Evolutionary conservation across 2,888 invertebrate species (phyloP).

Genomic region (Agonopterix heracliana): DNA sequence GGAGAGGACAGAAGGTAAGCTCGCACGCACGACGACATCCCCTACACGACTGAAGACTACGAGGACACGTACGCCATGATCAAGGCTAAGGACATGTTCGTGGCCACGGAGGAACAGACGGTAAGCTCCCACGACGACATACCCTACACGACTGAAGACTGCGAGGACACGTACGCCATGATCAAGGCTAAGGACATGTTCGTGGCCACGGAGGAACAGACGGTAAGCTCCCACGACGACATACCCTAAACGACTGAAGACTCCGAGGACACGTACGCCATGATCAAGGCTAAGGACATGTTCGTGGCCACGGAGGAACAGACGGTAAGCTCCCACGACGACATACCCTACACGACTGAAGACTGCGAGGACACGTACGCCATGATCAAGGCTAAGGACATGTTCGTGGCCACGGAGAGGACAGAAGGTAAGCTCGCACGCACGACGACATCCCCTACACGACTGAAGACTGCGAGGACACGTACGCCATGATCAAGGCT

Average conservation of each 20-base stretch:
- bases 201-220: slow-evolving; percentile 98
- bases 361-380: slow-evolving; percentile 92
- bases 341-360: slow-evolving; percentile 96
- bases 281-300: slow-evolving; percentile 95
- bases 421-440: slow-evolving; percentile 99
- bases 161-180: slow-evolving; percentile 90
- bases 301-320: slow-evolving; percentile 97
- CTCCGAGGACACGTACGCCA: slow-evolving; percentile 90
- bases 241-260: slow-evolving; percentile 95
- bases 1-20: slow-evolving; percentile 89
- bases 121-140: slow-evolving; percentile 90
- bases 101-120: slow-evolving; percentile 96
- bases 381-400: slow-evolving; percentile 92
- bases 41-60: slow-evolving; percentile 91
- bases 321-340: no score
- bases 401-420: slow-evolving; percentile 95
- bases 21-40: slow-evolving; percentile 98
- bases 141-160: slow-evolving; percentile 93
- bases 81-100: slow-evolving; percentile 97
- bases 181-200: slow-evolving; percentile 96
- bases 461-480: slow-evolving; percentile 87
- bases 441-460: slow-evolving; percentile 99
- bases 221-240: slow-evolving; percentile 89
- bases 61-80: slow-evolving; percentile 92
- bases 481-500: slow-evolving; percentile 94